These are phyloP conservation scores for Linyphia triangularis DNA, from an alignment of 2,888 invertebrate species.

Conservation along the genomic window DNA sequence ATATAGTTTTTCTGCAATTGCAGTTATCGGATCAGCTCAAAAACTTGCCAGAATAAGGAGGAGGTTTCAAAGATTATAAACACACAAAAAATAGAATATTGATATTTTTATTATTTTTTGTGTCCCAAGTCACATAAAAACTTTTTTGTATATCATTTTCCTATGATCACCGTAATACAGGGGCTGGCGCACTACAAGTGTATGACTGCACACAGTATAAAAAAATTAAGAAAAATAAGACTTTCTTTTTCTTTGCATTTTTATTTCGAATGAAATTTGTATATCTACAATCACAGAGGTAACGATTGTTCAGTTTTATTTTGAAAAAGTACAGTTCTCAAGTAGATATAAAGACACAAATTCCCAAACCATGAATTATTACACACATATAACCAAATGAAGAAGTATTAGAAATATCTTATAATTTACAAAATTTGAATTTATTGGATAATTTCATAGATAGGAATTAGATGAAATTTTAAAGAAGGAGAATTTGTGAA, in stretches of 20 bases:
- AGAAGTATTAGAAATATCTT: not conserved
- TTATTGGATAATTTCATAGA: not conserved
- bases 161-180: no score
- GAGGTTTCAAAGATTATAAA: no score
- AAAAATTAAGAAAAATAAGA: not conserved
- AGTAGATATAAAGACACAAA: conserved; percentile 29
- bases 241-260: conserved; percentile 1
- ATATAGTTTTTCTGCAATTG: no score
- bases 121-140: no score
- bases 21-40: no score
- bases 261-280: conserved; percentile 46
- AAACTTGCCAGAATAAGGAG: no score
- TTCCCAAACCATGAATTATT: not conserved
- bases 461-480: not conserved
- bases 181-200: no score
- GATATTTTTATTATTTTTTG: no score
- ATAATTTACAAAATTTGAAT: not conserved
- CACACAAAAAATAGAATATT: no score
- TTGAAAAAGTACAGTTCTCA: conserved; percentile 23
- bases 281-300: conserved; percentile 66
- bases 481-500: not conserved
- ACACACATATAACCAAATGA: not conserved
- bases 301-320: conserved; percentile 56
- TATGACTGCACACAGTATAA: no score
- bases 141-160: no score